phyloP scores from a whole-genome alignment of 2,888 invertebrate genomes.

The Lochmaea capreae region DNA sequence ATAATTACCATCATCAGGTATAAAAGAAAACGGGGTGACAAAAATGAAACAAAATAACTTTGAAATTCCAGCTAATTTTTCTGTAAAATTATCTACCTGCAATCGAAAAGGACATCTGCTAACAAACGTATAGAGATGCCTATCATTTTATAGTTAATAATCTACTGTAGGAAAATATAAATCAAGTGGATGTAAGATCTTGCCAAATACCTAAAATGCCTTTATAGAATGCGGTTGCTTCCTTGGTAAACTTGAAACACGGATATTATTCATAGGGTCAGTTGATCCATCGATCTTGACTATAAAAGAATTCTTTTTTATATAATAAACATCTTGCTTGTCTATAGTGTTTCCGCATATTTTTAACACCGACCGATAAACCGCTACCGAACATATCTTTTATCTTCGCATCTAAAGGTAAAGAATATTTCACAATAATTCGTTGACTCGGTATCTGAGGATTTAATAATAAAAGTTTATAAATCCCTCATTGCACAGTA shows the following conservation, averaged over 20 bases:
- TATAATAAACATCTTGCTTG: neutral
- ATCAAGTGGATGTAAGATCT: neutral
- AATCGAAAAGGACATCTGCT: neutral
- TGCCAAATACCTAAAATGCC: slow-evolving; percentile 28
- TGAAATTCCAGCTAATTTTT: no score
- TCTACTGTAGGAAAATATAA: slow-evolving; percentile 11
- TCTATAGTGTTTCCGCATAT: slow-evolving; percentile 24
- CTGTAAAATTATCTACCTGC: neutral
- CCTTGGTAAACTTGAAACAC: slow-evolving; percentile 16
- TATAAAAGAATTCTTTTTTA: slow-evolving; percentile 17
- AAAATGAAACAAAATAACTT: no score
- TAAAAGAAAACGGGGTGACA: no score
- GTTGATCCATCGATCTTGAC: slow-evolving; percentile 11
- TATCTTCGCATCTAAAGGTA: neutral
- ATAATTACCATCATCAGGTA: no score
- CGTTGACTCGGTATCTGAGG: no score
- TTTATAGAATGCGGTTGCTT: slow-evolving; percentile 8
- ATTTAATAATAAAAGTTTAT: no score
- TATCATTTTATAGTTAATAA: slow-evolving; percentile 17
- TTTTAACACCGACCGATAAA: slow-evolving; percentile 12
- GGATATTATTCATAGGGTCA: slow-evolving; percentile 23
- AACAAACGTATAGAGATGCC: slow-evolving; percentile 22
- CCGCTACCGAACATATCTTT: slow-evolving; percentile 1
- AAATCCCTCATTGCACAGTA: no score
- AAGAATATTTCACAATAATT: no score